Percentiles rank a stretch among this genome's conserved stretches.
These are phyloP conservation scores for Nicator chloris DNA, from an alignment of 2,113 vertebrate genomes.

Conservation along the genomic window DNA sequence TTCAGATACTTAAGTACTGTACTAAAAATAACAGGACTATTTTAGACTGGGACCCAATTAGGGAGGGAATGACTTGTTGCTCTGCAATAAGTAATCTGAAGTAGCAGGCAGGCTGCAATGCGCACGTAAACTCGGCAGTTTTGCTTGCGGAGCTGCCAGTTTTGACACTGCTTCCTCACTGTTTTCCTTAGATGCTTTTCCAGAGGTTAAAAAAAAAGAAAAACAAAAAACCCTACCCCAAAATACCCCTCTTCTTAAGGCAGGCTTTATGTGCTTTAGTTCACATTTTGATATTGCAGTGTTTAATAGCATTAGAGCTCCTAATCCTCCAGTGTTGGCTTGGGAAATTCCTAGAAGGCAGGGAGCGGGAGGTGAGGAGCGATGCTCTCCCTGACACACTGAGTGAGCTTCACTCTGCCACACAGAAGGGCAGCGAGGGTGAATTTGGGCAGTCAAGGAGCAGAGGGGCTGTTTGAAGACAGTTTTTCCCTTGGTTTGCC, in stretches of 20 bases:
- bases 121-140: background rate
- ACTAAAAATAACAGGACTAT: conserved; percentile 74
- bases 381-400: background rate
- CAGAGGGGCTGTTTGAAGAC: background rate
- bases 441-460: background rate
- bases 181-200: background rate
- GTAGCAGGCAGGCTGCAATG: conserved; percentile 3
- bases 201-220: background rate
- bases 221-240: background rate
- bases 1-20: conserved; percentile 64
- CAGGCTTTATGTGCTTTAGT: background rate
- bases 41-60: conserved; percentile 62
- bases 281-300: background rate
- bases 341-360: conserved; percentile 60
- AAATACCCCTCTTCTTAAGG: background rate
- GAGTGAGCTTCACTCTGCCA: background rate
- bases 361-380: background rate
- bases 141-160: background rate
- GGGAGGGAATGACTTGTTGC: conserved; percentile 58
- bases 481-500: background rate
- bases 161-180: background rate
- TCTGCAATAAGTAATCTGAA: conserved; percentile 41
- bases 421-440: rapidly evolving
- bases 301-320: conserved; percentile 25
- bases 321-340: background rate